These are phyloP conservation scores for Spilogale gracilis DNA, from an alignment of 2,113 vertebrate genomes.

Conservation along the genomic window DNA sequence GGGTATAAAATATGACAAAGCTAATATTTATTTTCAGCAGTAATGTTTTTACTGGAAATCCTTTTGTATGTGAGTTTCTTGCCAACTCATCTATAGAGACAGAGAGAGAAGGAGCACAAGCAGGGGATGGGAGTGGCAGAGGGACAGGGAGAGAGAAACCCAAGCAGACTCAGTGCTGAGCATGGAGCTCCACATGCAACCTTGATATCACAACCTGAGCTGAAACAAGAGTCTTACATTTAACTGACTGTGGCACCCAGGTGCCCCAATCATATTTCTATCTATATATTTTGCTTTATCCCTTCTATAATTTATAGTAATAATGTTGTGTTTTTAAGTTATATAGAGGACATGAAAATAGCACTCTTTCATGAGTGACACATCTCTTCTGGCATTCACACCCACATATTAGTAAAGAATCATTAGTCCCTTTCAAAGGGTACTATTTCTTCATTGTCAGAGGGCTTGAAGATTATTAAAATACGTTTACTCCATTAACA, in stretches of 20 bases:
- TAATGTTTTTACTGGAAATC: constrained; percentile 23
- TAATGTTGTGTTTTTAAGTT: not conserved
- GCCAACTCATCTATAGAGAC: not conserved
- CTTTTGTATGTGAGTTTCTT: not conserved
- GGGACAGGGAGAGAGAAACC: not conserved
- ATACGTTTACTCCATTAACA: not conserved
- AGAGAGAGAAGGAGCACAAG: not conserved
- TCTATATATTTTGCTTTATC: not conserved
- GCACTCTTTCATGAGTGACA: not conserved
- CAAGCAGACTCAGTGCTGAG: not conserved
- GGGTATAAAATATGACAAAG: not conserved
- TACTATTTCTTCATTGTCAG: not conserved
- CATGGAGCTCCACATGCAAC: not conserved
- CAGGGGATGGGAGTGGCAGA: not conserved
- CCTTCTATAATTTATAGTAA: not conserved
- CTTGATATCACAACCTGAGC: not conserved
- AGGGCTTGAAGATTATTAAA: not conserved
- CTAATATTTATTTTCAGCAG: constrained; percentile 56
- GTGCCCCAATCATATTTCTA: not conserved
- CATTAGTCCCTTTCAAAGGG: not conserved
- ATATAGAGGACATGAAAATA: not conserved
- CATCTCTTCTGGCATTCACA: not conserved
- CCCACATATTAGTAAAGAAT: not conserved
- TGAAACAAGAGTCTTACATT: not conserved
- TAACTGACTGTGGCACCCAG: not conserved